Evolutionary conservation across 2,113 vertebrate species (phyloP), one percentile per base, ranked within the genome.

Genomic region (Neolamprologus fasciatus): DNA sequence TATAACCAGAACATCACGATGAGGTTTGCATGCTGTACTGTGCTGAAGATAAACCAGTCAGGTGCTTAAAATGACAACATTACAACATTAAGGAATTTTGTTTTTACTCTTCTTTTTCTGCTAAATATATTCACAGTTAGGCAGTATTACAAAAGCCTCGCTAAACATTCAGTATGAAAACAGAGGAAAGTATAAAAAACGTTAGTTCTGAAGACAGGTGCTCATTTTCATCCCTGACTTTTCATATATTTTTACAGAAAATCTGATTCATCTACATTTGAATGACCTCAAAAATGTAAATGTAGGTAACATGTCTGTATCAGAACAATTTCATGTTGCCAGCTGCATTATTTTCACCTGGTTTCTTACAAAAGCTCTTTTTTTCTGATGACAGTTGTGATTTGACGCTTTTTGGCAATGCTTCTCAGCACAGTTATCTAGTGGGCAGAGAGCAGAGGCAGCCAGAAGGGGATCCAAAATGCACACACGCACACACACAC

Each of bases 401-500:
- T 85, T 78, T 86, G 71, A 89, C 50, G 58, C 33, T 58, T 80
- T 89, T 89, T 90, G 86, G 83, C 86, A 82, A 26, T 80, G 31
- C 19, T 87, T 17, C 66, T 83, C 5, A 8, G 87, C 58, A 90
- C 85, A 87, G 76, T 78, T 91, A 92, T 88, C 76, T 80, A 80
- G 68, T 86, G 35, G 84, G 83, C 86, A 84, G 80, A 90, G 79
- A 89, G 61, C 68, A 85, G 26, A 51, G 85, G 31, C 42, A 84
- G 71, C 63, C 31, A 45, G 28, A 87, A 71, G 86, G 26, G 21
- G 7, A 28, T 57, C 58, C 17, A 37, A 73, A 61, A 63, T 31
- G 51, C 37, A 13, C 26, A 21, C 8, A 6, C 8, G 6, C n/a
- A 1, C 35, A 7, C 31, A 3, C n/a, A 42, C 26, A 14, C 33